Evolutionary conservation across 2,888 invertebrate genomes (phyloP), one percentile per base, ranked within the genome.

Genomic region (Chironomus riparius): DNA sequence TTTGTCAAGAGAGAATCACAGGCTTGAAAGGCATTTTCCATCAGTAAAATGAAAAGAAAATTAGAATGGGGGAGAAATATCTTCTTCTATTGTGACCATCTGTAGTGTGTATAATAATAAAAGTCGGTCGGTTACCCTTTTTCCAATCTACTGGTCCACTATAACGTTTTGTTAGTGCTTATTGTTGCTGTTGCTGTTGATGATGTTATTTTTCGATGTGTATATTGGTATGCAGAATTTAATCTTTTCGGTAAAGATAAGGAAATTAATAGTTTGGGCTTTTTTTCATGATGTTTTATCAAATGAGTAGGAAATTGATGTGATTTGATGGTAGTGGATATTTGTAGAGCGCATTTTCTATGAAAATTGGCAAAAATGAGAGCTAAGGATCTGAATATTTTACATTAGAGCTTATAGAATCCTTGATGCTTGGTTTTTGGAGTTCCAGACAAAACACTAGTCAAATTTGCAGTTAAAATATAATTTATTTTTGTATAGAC

Each of bases 231-330:
- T 15, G 18, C 61, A 74, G 68, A 74, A 74, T 74, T 74, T 74
- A 74, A 74, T 74, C 74, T 74, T 74, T 68, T 74, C 48, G 47
- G 74, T 48, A 74, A 74, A 74, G 74, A 74, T 74, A 74, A 74
- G 74, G 74, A 74, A 74, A 74, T 65, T 74, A 74, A 74, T 74
- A 74, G 74, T 74, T 65, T 74, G 62, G 74, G 74, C 71, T 56
- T 74, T 74, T 74, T 56, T 65, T 47, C 74, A 74, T 74, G 74
- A 74, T 74, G 74, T 74, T 47, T 74, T 68, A 74, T 68, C 74
- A 74, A 74, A 72, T 72, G 62, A 56, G 56, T 5, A 18, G 15
- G 15, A 56, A 56, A n/a, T 1, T 50, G 15, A 50, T 13, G 15
- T 15, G 56, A 12, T 4, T 5, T 7, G 7, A 4, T 18, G 56